Conservation (phyloP, 2,888 invertebrate genomes). For the Pheosia tremula region DNA sequence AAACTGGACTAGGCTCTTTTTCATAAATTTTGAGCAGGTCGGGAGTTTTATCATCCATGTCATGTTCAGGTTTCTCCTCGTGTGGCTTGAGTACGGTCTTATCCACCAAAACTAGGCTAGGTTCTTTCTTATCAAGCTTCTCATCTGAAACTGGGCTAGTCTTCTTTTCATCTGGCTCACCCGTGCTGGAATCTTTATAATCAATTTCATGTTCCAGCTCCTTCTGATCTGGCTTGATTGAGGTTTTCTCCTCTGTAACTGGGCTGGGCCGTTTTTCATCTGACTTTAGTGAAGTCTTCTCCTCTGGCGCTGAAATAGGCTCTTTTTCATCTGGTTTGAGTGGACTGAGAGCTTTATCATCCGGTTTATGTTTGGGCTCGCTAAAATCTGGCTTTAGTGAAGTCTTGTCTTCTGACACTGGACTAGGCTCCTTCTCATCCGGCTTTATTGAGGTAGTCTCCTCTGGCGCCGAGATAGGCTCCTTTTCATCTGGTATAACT, state of each 20-base stretch:
- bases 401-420: neutral
- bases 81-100: constrained; percentile 10
- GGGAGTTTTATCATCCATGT: constrained; percentile 3
- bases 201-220: neutral
- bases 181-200: neutral
- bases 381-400: constrained; percentile 2
- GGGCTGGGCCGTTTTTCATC: neutral
- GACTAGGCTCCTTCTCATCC: neutral
- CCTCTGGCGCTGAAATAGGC: constrained; percentile 6
- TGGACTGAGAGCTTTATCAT: neutral
- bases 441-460: constrained; percentile 8
- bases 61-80: constrained; percentile 6
- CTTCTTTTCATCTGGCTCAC: neutral
- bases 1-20: neutral
- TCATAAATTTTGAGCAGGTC: constrained; percentile 9
- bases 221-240: neutral
- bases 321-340: constrained; percentile 11
- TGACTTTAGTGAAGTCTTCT: neutral
- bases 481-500: constrained; percentile 4
- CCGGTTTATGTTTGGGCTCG: neutral
- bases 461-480: neutral
- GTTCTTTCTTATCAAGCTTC: constrained; percentile 13
- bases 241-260: neutral
- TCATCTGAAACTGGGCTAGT: constrained; percentile 4
- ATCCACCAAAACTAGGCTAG: constrained; percentile 10